Percentiles rank a stretch among this genome's conserved stretches.
Evolutionary conservation across 2,797 vertebrate genomes (phyloP).

Genomic region (Lateolabrax maculatus): DNA sequence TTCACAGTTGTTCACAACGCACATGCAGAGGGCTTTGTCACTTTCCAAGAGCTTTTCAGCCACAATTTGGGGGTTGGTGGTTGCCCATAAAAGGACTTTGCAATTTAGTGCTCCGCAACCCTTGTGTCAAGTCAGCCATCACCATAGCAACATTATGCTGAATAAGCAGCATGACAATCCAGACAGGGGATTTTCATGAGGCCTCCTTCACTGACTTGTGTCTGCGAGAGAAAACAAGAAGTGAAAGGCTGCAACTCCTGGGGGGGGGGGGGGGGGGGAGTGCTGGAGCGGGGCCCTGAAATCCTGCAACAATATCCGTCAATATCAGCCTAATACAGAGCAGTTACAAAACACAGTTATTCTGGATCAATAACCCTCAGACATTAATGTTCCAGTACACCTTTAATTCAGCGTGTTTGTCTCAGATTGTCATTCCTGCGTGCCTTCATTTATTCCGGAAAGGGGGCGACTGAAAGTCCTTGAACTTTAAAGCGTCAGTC

Average conservation of each 20-base stretch:
- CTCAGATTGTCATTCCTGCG: not conserved
- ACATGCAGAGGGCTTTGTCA: constrained; percentile 20
- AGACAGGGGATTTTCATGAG: constrained; percentile 42
- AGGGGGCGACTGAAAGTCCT: not conserved
- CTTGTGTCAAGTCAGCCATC: constrained; percentile 74
- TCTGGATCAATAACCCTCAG: not conserved
- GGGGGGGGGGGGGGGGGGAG: no score
- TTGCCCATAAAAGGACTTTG: constrained; percentile 56
- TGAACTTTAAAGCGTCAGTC: not conserved
- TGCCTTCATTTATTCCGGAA: not conserved
- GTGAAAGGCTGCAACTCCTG: not conserved
- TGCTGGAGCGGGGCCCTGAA: constrained; percentile 3
- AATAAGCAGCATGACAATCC: constrained; percentile 68
- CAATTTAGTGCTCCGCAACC: constrained; percentile 66
- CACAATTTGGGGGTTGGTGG: constrained; percentile 60
- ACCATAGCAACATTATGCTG: constrained; percentile 81
- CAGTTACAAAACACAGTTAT: not conserved
- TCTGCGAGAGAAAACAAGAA: constrained; percentile 37
- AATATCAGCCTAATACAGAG: not conserved
- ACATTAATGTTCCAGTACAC: not conserved
- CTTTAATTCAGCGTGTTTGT: not conserved
- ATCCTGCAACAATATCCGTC: constrained; percentile 1
- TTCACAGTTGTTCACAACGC: not conserved
- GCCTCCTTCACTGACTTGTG: constrained; percentile 38
- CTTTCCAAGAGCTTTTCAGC: constrained; percentile 42